phyloP scores from a whole-genome alignment of 2,113 vertebrate species.

The Carassius auratus region DNA sequence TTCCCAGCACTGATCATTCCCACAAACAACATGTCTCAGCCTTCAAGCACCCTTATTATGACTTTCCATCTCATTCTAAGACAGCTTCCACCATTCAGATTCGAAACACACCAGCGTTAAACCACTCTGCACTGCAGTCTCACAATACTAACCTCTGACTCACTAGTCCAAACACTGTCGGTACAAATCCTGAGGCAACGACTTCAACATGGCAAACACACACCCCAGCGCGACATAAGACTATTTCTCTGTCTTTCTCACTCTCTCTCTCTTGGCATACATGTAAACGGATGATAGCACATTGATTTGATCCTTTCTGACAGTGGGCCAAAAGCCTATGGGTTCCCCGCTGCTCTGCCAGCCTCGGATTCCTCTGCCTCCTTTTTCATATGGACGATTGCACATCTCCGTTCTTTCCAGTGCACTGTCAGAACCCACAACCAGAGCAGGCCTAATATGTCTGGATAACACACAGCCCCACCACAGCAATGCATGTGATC shows the following conservation, averaged over 20 bases:
- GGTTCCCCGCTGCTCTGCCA: slow-evolving; percentile 44
- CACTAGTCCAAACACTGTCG: slow-evolving; percentile 56
- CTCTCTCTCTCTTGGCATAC: slow-evolving; percentile 40
- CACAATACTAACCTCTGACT: slow-evolving; percentile 41
- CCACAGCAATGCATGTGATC: slow-evolving; percentile 16
- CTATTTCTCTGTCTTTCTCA: background rate
- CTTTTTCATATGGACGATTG: slow-evolving; percentile 36
- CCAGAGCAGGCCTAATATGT: slow-evolving; percentile 6
- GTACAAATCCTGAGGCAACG: slow-evolving; percentile 41
- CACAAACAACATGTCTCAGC: slow-evolving; percentile 20
- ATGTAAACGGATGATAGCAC: slow-evolving; percentile 47
- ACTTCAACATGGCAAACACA: slow-evolving; percentile 40
- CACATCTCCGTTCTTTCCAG: slow-evolving; percentile 26
- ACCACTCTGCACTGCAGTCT: slow-evolving; percentile 11
- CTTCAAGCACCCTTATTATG: background rate
- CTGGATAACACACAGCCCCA: slow-evolving; percentile 22
- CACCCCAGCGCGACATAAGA: background rate
- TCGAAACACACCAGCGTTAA: background rate
- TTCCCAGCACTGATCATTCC: slow-evolving; percentile 21
- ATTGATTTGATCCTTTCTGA: slow-evolving; percentile 54
- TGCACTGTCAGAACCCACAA: slow-evolving; percentile 44
- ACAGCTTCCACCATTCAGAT: slow-evolving; percentile 27
- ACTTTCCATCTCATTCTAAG: slow-evolving; percentile 27
- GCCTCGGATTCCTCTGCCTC: slow-evolving; percentile 39
- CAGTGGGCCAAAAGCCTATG: slow-evolving; percentile 49